Evolutionary conservation across 1,140 invertebrate species (phyloP).

Genomic region (Polyergus mexicanus): DNA sequence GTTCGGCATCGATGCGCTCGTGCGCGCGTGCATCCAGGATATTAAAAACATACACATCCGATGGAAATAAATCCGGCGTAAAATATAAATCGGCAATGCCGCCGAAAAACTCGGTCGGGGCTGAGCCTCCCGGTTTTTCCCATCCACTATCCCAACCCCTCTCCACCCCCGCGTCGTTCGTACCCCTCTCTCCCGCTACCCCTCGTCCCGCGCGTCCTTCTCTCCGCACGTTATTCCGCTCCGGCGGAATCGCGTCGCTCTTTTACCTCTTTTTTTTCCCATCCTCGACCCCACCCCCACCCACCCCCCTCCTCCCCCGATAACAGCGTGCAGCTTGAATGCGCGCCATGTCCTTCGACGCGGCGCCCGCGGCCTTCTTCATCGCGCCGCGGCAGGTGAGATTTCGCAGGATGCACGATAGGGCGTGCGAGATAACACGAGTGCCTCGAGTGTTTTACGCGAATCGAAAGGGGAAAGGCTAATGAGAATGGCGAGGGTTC

Average conservation of each 20-base stretch:
- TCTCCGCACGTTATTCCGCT: conserved; percentile 37
- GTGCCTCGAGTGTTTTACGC: conserved; percentile 25
- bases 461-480: conserved; percentile 6
- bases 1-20: conserved; percentile 41
- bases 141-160: neutral
- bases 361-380: neutral
- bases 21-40: conserved; percentile 47
- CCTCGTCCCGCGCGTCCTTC: neutral
- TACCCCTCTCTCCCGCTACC: neutral
- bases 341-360: conserved; percentile 12
- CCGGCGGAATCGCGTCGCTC: conserved; percentile 11
- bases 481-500: conserved; percentile 29
- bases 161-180: neutral
- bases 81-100: conserved; percentile 67
- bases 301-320: neutral
- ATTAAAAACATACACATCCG: conserved; percentile 64
- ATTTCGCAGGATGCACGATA: conserved; percentile 51
- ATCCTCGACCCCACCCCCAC: too few relatives aligned
- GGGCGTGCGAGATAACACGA: conserved; percentile 31
- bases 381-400: conserved; percentile 28
- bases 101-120: conserved; percentile 63
- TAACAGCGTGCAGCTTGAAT: conserved; percentile 53
- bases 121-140: conserved; percentile 54
- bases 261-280: neutral
- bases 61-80: conserved; percentile 63